Base-by-base conservation (phyloP, 2,113 vertebrate species). In the Fukomys damarensis region DNA sequence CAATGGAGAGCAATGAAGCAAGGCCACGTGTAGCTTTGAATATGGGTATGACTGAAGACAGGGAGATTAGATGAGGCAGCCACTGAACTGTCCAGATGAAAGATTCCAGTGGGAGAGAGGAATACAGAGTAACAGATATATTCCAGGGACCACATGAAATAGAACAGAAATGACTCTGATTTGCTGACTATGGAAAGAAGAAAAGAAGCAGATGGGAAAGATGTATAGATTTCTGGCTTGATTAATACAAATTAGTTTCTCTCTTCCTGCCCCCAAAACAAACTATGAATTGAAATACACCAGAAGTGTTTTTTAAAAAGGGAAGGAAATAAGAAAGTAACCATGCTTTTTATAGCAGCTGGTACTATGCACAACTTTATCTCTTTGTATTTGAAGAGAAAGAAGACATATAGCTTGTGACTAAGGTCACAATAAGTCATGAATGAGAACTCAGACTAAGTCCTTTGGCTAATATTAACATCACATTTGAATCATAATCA, bases 301-400 rank as follows among this genome's bases (percentile, higher is more conserved):
- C n/a, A 96, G n/a, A 86, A 32, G n/a, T 86, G 19, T 65, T 89
- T 65, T 89, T 32, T 16, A 92, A 94, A 77, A 30, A 86, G 65
- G 26, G 49, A 88, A 66, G 9, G 10, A 83, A 84, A 90, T 26
- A 68, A 80, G 6, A 72, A 93, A 81, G 49, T 35, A 52, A 59
- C 2, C 11, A 68, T 35, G 9, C 20, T 88, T 68, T 91, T 74
- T 14, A 70, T 54, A 72, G 66, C 22, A 89, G 77, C 61, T 89
- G 65, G 7, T 38, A 79, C 46, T 61, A 17, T 65, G 68, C 68
- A 49, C 56, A 88, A 77, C 58, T 66, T 85, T 56, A 81, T 38
- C 72, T 83, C 77, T 79, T 72, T 89, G 17, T 85, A 93, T 59
- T 46, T 30, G 24, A 91, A 63, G n/a, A 94, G 17, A 91, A 93